Evolutionary conservation across 2,113 vertebrate genomes (phyloP), one percentile per base, ranked within the genome.

Genomic region (Vulpes ferrilata): DNA sequence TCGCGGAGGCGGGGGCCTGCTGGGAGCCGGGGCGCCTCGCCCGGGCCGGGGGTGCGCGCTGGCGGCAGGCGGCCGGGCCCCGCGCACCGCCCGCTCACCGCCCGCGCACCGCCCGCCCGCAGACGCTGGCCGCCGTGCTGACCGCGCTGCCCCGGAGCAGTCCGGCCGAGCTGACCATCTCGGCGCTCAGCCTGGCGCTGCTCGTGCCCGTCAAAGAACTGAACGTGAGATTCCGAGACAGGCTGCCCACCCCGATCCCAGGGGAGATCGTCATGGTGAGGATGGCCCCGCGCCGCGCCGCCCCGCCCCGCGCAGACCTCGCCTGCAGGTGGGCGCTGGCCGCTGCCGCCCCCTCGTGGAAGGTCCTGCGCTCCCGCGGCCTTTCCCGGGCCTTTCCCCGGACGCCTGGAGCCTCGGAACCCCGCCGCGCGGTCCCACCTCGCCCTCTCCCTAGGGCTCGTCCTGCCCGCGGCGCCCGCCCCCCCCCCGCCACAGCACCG

Each of bases 191-290:
- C 95, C 97, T 99, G 98, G 98, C 98, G 4, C 74, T 99, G 57
- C 98, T 99, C 74, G 99, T 99, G 89, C 99, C 99, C 3, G 98
- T 99, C 53, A 99, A 99, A 96, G 99, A 99, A 96, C 86, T 99
- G 97, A 99, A 99, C 98, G 99, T 98, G 48, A 99, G 99, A 22
- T 99, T 98, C 96, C 98, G 99, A n/a, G 98, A 99, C 92, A 99
- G 98, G 74, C 98, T 99, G 30, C 98, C 99, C 25, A 99, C 99
- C 4, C 99, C 99, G 11, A 99, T 99, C 65, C 99, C 99, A 0
- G 99, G 99, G 95, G 99, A 99, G 96, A 99, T 99, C 65, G 98
- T 99, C 97, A 99, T 99, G 94, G 99, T 99, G 90, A 98, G 99
- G 97, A 94, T 0, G 27, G 67, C 59, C 12, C 25, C 0, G 15